Percentiles rank a stretch among this genome's conserved stretches.
phyloP scores from a whole-genome alignment of 2,113 vertebrate species.

The Sitta europaea region DNA sequence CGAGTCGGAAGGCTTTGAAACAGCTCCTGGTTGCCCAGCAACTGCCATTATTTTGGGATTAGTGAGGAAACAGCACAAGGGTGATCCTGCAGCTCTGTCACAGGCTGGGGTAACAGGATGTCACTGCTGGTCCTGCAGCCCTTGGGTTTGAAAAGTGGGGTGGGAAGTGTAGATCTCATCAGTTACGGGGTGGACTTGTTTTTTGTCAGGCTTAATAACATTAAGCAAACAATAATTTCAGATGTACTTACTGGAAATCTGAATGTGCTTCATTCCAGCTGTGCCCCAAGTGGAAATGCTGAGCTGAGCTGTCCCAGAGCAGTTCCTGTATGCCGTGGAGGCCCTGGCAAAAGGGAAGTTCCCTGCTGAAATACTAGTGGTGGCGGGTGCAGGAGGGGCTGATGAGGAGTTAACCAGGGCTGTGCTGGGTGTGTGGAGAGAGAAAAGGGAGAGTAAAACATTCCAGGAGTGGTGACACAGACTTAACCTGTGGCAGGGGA shows the following conservation, averaged over 20 bases:
- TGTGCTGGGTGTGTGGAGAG: not conserved
- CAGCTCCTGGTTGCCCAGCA: not conserved
- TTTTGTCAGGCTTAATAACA: accelerated
- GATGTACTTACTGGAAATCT: not conserved
- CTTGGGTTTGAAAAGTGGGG: accelerated
- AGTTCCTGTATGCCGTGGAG: accelerated
- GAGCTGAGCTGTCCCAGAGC: accelerated
- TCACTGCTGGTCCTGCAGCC: not conserved
- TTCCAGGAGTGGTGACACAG: accelerated
- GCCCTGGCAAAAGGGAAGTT: not conserved
- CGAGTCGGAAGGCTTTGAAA: not conserved
- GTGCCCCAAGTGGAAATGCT: accelerated
- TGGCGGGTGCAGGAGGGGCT: accelerated
- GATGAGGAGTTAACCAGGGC: accelerated
- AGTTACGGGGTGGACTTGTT: accelerated
- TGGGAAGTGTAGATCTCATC: not conserved
- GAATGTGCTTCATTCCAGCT: not conserved
- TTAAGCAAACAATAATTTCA: not conserved
- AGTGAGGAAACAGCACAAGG: accelerated
- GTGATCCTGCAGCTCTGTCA: not conserved
- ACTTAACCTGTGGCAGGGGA: accelerated
- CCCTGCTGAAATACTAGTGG: accelerated
- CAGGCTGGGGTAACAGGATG: too few relatives aligned
- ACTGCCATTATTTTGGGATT: not conserved
- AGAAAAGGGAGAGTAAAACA: not conserved